Evolutionary conservation across 2,113 vertebrate species (phyloP).

Genomic region (Ameiurus melas): DNA sequence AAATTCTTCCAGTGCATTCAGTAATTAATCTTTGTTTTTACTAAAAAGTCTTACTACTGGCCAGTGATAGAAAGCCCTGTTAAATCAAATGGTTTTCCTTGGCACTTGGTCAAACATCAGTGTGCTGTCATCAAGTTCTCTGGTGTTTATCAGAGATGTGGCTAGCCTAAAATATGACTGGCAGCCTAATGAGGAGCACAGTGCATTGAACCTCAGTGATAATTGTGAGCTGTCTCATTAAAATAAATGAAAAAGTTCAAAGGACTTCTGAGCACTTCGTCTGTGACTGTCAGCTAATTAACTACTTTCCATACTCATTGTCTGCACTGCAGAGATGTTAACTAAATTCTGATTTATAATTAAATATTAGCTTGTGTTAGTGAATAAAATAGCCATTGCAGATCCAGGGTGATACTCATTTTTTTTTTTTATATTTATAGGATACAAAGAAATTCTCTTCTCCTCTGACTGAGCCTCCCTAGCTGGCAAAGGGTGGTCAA

Average conservation of each 20-base stretch:
- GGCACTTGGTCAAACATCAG: constrained; percentile 30
- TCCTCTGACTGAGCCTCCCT: neutral
- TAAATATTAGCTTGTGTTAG: neutral
- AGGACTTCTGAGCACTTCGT: constrained; percentile 35
- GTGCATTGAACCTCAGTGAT: constrained; percentile 53
- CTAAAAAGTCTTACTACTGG: constrained; percentile 34
- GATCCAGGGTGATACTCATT: neutral
- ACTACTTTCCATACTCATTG: constrained; percentile 35
- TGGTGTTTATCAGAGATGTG: constrained; percentile 34
- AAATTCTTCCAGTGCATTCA: constrained; percentile 45
- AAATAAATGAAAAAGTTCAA: constrained; percentile 44
- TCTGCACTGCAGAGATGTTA: constrained; percentile 4
- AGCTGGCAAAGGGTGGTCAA: constrained; percentile 18
- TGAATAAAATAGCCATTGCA: neutral
- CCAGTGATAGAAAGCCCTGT: constrained; percentile 39
- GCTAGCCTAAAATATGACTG: constrained; percentile 51
- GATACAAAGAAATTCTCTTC: neutral
- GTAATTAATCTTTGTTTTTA: constrained; percentile 37
- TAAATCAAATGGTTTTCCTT: constrained; percentile 38
- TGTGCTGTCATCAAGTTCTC: constrained; percentile 27
- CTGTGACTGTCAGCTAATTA: constrained; percentile 36
- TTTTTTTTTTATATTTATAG: neutral
- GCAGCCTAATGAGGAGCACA: constrained; percentile 63
- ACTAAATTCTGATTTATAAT: constrained; percentile 4
- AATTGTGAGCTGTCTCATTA: constrained; percentile 66